Conservation (phyloP, 1,140 invertebrate genomes). For the Adoxophyes honmai region DNA sequence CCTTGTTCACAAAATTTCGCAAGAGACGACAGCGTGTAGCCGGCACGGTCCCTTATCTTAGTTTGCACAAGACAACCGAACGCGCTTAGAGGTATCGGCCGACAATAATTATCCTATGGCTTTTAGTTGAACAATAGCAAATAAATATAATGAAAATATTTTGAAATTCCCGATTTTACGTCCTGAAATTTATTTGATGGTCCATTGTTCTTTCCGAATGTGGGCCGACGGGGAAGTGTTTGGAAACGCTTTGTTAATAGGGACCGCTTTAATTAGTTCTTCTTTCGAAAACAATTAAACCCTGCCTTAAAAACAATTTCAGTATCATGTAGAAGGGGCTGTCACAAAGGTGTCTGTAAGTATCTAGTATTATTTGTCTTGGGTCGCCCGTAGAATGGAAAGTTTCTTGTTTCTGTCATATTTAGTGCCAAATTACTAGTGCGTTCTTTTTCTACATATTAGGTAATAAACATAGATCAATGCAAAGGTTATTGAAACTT, state of each 20-base stretch:
- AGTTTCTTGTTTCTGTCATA: too few relatives aligned
- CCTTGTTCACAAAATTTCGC: too few relatives aligned
- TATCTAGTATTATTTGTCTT: too few relatives aligned
- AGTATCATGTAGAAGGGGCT: too few relatives aligned
- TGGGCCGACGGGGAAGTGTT: slow-evolving; percentile 26
- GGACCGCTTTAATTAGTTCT: background rate
- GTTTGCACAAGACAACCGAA: slow-evolving; percentile 6
- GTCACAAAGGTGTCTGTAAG: too few relatives aligned
- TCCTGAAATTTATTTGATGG: slow-evolving; percentile 6
- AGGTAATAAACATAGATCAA: too few relatives aligned
- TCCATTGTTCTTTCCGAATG: slow-evolving; percentile 48
- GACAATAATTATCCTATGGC: slow-evolving; percentile 12
- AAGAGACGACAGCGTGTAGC: background rate
- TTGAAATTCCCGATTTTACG: background rate
- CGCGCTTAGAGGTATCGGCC: background rate
- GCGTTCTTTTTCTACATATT: too few relatives aligned
- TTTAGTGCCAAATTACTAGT: too few relatives aligned
- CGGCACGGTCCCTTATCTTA: background rate
- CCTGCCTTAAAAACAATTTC: too few relatives aligned
- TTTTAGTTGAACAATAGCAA: slow-evolving; percentile 17
- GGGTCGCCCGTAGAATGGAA: too few relatives aligned
- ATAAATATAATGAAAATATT: slow-evolving; percentile 17
- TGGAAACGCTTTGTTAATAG: background rate
- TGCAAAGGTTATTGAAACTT: too few relatives aligned
- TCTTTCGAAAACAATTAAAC: too few relatives aligned